phyloP scores from a whole-genome alignment of 2,797 vertebrate species.

The Pteronotus mesoamericanus region DNA sequence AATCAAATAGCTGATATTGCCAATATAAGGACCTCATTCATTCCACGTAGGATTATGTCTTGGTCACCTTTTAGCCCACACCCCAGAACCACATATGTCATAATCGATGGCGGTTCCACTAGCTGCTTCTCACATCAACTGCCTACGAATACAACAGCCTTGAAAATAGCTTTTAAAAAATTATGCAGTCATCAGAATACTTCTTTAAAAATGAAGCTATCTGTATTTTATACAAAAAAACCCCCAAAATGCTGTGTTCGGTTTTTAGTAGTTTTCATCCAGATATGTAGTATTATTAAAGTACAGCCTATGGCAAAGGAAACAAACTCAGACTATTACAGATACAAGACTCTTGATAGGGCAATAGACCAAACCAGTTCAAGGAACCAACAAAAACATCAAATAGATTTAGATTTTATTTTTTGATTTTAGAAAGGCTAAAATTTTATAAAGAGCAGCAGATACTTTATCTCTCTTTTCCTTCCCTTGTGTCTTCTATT shows the following conservation, averaged over 20 bases:
- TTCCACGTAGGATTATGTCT: background rate
- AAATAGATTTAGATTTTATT: background rate
- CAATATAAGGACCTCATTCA: background rate
- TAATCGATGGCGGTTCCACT: background rate
- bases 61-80: background rate
- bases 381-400: background rate
- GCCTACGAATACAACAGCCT: background rate
- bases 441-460: background rate
- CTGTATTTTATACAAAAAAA: background rate
- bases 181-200: background rate
- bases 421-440: background rate
- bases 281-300: background rate
- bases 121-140: background rate
- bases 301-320: background rate
- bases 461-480: background rate
- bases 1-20: background rate
- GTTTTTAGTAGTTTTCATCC: background rate
- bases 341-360: background rate
- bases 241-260: background rate
- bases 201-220: background rate
- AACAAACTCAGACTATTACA: background rate
- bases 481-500: background rate
- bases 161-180: slow-evolving; percentile 15
- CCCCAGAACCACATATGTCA: background rate
- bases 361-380: background rate